These are phyloP conservation scores for Muscidifurax raptorellus DNA, from an alignment of 1,140 invertebrate species.

Conservation along the genomic window DNA sequence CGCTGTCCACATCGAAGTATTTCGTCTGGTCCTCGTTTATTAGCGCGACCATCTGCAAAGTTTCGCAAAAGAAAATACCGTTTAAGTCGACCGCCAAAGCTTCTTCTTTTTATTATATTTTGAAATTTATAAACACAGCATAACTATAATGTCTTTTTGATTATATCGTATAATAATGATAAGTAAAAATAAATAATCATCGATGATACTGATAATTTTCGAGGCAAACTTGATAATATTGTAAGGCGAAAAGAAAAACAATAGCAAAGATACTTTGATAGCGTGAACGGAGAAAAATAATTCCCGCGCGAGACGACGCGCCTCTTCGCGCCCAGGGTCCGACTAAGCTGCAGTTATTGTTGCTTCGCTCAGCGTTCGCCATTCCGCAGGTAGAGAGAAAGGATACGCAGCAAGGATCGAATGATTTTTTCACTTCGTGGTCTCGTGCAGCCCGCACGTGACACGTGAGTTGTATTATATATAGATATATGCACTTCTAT, in stretches of 20 bases:
- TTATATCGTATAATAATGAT: too few relatives aligned
- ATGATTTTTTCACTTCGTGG: not conserved
- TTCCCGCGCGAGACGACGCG: too few relatives aligned
- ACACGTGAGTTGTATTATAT: slow-evolving; percentile 20
- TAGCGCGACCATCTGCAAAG: slow-evolving; percentile 39
- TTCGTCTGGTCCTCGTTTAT: slow-evolving; percentile 45
- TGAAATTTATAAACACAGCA: too few relatives aligned
- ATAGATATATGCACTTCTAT: not conserved
- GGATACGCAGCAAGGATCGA: slow-evolving; percentile 10
- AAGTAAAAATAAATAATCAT: too few relatives aligned
- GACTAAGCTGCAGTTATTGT: not conserved
- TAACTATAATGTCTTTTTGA: too few relatives aligned
- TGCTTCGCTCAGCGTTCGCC: not conserved
- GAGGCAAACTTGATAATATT: too few relatives aligned
- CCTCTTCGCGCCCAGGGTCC: not conserved
- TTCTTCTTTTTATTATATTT: too few relatives aligned
- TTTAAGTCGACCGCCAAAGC: too few relatives aligned
- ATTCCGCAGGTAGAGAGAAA: not conserved
- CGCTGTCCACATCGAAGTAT: slow-evolving; percentile 52
- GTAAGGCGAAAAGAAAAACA: too few relatives aligned
- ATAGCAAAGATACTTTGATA: too few relatives aligned
- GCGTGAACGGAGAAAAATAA: too few relatives aligned
- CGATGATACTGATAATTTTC: too few relatives aligned
- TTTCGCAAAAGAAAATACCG: not conserved
- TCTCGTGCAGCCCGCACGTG: slow-evolving; percentile 42